Base-by-base conservation (phyloP, 2,113 vertebrate species). In the Passer domesticus region DNA sequence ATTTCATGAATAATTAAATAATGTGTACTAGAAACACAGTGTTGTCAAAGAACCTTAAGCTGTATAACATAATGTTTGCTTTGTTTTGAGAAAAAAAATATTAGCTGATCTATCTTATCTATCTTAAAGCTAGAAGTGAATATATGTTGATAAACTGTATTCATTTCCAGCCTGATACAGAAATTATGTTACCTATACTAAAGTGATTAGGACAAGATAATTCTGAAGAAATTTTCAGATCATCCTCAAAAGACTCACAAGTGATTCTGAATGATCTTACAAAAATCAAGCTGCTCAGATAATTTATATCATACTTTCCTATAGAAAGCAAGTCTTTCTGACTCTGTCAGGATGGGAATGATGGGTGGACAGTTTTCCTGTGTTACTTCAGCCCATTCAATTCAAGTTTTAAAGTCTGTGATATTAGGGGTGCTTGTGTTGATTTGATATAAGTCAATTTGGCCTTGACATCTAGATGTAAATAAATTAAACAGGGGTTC, bases 361-460 rank as follows among this genome's bases (percentile, higher is more conserved):
- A 30, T 3, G 7, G 6, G 23, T 15, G 12, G 13, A 44, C 2
- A 59, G 18, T 27, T 73, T 60, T 64, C 15, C 44, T 13, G 5
- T 35, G 12, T 30, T 75, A 16, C 13, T 55, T 72, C 30, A 83
- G 11, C 5, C 10, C 8, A 52, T 63, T 47, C 21, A 27, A 64
- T 59, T 83, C 30, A 64, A 43, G 4, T 27, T 76, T 43, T 73
- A 64, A 50, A 24, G 8, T 31, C 21, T 76, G 9, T 44, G 33
- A 43, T 75, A 63, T 43, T n/a, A 39, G 8, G 2, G 10, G 2
- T 0, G 0, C 4, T 53, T 88, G 8, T 47, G 28, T 37, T 58
- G 49, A 15, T 72, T 63, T 78, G 6, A 10, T 68, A 64, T 3
- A 15, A 52, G 15, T 7, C 44, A 11, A 49, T 82, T 79, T 67